Evolutionary conservation across 2,888 invertebrate genomes (phyloP).

Genomic region (Torymus aiolomorphi): DNA sequence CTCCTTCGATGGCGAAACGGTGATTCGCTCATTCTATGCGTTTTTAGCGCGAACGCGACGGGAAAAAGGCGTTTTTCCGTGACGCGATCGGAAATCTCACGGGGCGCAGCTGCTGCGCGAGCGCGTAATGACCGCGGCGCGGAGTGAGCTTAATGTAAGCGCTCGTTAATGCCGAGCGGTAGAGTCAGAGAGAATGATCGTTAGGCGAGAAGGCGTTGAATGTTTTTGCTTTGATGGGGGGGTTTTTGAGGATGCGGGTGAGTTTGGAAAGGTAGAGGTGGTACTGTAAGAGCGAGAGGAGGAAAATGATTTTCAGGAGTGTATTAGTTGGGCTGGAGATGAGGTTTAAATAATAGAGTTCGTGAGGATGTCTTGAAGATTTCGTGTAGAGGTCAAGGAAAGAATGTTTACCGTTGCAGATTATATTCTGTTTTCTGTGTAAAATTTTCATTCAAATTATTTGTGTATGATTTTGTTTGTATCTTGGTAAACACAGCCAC

Average conservation of each 20-base stretch:
- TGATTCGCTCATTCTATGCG: slow-evolving; percentile 49
- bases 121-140: slow-evolving; percentile 61
- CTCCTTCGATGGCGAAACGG: slow-evolving; percentile 34
- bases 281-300: background rate
- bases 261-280: background rate
- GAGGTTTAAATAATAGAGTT: too few relatives aligned
- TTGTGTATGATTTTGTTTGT: too few relatives aligned
- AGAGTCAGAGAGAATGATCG: background rate
- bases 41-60: slow-evolving; percentile 45
- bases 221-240: background rate
- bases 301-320: too few relatives aligned
- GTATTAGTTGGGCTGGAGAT: too few relatives aligned
- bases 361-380: too few relatives aligned
- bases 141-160: slow-evolving; percentile 71
- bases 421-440: too few relatives aligned
- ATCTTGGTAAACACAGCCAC: too few relatives aligned
- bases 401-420: too few relatives aligned
- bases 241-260: background rate
- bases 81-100: slow-evolving; percentile 60
- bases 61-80: slow-evolving; percentile 50
- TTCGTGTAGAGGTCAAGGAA: too few relatives aligned
- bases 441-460: too few relatives aligned
- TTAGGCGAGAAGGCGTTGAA: background rate
- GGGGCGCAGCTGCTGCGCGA: slow-evolving; percentile 55
- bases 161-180: slow-evolving; percentile 69